Evolutionary conservation across 2,888 invertebrate genomes (phyloP).

Genomic region (Xylophagus ater): DNA sequence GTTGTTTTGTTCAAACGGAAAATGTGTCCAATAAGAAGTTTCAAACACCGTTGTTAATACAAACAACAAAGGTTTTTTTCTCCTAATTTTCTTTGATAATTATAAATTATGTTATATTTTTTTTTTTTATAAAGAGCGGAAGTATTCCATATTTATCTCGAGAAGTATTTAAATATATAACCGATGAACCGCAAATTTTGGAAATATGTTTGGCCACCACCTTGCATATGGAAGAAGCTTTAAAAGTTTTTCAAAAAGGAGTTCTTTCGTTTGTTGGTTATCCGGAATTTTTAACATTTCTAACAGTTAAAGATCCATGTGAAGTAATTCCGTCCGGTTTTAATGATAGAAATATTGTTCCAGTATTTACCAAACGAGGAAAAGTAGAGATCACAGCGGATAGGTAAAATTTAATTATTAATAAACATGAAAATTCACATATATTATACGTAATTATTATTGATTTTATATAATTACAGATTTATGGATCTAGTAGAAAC

Average conservation of each 20-base stretch:
- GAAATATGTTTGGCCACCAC: conserved; percentile 64
- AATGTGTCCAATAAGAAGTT: conserved; percentile 44
- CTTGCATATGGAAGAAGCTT: conserved; percentile 50
- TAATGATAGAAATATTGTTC: conserved; percentile 57
- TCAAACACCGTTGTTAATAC: conserved; percentile 63
- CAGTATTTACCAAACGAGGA: conserved; percentile 70
- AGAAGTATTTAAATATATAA: conserved; percentile 59
- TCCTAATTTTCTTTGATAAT: conserved; percentile 10
- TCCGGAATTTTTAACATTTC: conserved; percentile 41
- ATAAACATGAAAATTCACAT: neutral
- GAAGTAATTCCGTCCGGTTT: conserved; percentile 54
- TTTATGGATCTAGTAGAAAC: conserved; percentile 69
- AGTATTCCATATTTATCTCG: conserved; percentile 71
- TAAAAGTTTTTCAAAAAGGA: conserved; percentile 52
- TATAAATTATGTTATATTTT: conserved; percentile 7
- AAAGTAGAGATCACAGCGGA: conserved; percentile 53
- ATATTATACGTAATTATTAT: neutral
- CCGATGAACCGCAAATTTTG: conserved; percentile 43
- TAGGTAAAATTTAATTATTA: conserved; percentile 34
- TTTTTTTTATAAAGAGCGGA: conserved; percentile 50
- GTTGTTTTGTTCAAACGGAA: conserved; percentile 47
- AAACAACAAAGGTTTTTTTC: conserved; percentile 57
- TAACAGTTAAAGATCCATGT: conserved; percentile 49
- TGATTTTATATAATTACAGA: conserved; percentile 35
- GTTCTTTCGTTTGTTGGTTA: conserved; percentile 60